Evolutionary conservation across 2,113 vertebrate genomes (phyloP).

Genomic region (Notechis scutatus): DNA sequence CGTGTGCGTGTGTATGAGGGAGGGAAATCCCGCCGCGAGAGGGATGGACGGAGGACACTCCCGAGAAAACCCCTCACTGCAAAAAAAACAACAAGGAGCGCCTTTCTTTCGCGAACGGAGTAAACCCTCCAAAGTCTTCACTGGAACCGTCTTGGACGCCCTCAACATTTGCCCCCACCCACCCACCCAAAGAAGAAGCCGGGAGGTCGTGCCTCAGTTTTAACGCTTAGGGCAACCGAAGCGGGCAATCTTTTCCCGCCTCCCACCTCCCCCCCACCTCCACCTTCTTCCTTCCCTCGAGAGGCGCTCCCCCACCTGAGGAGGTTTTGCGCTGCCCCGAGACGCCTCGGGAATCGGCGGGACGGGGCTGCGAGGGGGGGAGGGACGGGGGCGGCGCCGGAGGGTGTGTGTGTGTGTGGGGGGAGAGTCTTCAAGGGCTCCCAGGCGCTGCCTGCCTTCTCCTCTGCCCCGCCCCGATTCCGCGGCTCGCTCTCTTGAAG

Average conservation of each 20-base stretch:
- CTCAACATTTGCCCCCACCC: too few relatives aligned
- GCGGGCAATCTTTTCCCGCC: background rate
- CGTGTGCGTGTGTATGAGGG: background rate
- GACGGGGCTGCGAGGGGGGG: background rate
- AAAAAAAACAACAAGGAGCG: background rate
- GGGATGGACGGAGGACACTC: too few relatives aligned
- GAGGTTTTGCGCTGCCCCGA: background rate
- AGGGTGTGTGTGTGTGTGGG: background rate
- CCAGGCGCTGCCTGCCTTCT: background rate
- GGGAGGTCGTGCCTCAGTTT: background rate
- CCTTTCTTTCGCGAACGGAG: background rate
- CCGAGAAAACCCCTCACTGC: background rate
- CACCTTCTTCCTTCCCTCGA: background rate
- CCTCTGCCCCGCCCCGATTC: background rate
- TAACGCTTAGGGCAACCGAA: too few relatives aligned
- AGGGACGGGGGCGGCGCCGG: background rate
- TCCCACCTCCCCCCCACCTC: accelerated
- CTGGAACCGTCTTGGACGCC: background rate
- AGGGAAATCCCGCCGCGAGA: too few relatives aligned
- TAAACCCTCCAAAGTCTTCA: background rate
- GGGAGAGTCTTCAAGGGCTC: background rate
- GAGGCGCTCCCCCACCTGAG: background rate
- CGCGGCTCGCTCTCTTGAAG: background rate
- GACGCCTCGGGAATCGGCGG: background rate
- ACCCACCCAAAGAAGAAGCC: too few relatives aligned